phyloP scores from a whole-genome alignment of 2,888 invertebrate genomes.

The Tetropium fuscum region DNA sequence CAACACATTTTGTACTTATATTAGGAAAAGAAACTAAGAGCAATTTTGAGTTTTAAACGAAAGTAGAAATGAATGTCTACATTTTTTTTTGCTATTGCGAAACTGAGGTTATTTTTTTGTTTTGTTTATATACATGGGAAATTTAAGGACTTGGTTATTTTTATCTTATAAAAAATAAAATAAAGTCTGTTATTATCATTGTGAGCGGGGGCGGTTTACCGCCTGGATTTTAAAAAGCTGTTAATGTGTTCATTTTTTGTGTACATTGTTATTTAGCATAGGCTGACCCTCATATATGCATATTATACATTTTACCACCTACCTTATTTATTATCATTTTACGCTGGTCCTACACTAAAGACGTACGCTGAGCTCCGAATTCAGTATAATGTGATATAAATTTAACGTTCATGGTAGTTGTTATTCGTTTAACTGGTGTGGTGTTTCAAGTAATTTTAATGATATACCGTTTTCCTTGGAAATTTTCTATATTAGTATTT shows the following conservation, averaged over 20 bases:
- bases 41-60: no score
- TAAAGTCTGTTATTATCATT: conserved; percentile 18
- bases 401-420: conserved; percentile 26
- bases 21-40: no score
- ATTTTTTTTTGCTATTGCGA: background rate
- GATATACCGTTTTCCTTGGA: conserved; percentile 26
- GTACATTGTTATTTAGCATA: conserved; percentile 32
- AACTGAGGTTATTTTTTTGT: conserved; percentile 9
- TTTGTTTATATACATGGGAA: background rate
- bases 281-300: conserved; percentile 20
- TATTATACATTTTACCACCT: conserved; percentile 27
- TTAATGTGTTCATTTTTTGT: conserved; percentile 36
- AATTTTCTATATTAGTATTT: conserved; percentile 30
- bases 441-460: conserved; percentile 29
- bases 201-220: background rate
- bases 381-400: conserved; percentile 41
- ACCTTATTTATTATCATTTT: conserved; percentile 35
- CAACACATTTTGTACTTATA: no score
- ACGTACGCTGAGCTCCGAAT: conserved; percentile 30
- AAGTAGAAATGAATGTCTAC: background rate
- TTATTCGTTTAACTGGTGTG: conserved; percentile 38
- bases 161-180: conserved; percentile 30
- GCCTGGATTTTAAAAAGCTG: conserved; percentile 17
- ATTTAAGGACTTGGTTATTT: conserved; percentile 30
- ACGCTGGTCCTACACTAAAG: conserved; percentile 27